Evolutionary conservation across 2,113 vertebrate genomes (phyloP), one percentile per base, ranked within the genome.

Genomic region (Elaphurus davidianus): DNA sequence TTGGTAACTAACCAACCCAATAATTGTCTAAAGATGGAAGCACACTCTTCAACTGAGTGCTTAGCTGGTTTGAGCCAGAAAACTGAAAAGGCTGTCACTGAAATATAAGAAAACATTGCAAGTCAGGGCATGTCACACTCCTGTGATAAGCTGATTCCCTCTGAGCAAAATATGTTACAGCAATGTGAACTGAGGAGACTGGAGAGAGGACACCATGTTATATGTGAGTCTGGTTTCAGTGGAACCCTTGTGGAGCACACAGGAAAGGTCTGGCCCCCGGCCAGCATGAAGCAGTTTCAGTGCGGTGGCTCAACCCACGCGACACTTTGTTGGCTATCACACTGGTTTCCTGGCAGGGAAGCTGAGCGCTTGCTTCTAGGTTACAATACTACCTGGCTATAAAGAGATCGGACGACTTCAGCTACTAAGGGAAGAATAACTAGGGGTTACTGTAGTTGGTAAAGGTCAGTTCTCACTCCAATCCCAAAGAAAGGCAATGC

Each of bases 131-230:
- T 2, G 7, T 30, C 14, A 92, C 5, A 36, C 33, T 88, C 86
- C 79, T 81, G 54, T 74, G 40, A 64, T 11, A 28, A 28, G 47
- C 36, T 81, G 60, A 84, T 94, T 83, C 21, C 14, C 11, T 94
- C 30, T 52, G 14, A 57, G 67, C 28, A 47, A 92, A 87, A 15
- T 21, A n/a, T 27, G 27, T 62, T 21, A 85, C 25, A 64, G 67
- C 12, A n/a, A 30, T 25, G 47, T 33, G 7, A 89, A 62, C 43
- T 11, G n/a, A 89, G 23, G 59, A 43, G 8, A 16, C 15, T 82
- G 4, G 45, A 25, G 11, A 3, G 7, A 36, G 1, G 6, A 21
- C 13, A 30, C 15, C 16, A 4, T 14, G 12, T 36, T 7, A 12
- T 36, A 21, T 30, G 33, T 54, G 54, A 59, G 23, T 47, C 7